A percentile compares a stretch with the other conserved stretches of the same genome.
Evolutionary conservation across 1,140 invertebrate species (phyloP).

Genomic region (Lepidurus arcticus): DNA sequence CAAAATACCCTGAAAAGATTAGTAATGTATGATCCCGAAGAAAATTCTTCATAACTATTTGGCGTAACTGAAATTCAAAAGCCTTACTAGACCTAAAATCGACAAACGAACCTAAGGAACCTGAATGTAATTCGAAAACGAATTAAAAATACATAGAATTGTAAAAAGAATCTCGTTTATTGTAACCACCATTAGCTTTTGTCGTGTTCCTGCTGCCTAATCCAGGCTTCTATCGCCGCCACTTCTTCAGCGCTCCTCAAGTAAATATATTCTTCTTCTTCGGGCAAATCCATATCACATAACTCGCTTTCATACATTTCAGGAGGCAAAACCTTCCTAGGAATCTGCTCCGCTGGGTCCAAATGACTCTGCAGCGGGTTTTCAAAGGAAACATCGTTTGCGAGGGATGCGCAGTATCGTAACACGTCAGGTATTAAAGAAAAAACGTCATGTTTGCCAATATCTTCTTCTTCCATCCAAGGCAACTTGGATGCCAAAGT

Average conservation of each 20-base stretch:
- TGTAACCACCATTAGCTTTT: background rate
- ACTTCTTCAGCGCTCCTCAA: conserved; percentile 2
- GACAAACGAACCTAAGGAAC: no score
- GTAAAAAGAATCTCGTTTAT: background rate
- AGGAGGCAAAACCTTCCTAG: background rate
- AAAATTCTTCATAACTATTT: no score
- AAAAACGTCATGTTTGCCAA: background rate
- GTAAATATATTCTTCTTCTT: background rate
- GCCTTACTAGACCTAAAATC: no score
- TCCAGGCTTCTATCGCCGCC: background rate
- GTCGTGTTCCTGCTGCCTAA: background rate
- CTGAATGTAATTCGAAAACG: background rate
- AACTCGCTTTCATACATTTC: background rate
- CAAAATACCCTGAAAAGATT: no score
- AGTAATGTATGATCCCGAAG: no score
- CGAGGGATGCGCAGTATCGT: background rate
- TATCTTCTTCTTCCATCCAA: background rate
- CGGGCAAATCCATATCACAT: background rate
- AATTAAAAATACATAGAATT: background rate
- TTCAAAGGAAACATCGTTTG: background rate
- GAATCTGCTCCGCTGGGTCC: background rate
- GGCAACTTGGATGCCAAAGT: background rate
- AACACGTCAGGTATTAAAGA: background rate
- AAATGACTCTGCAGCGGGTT: background rate
- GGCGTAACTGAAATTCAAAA: no score